Base-by-base conservation (phyloP, 2,888 invertebrate species). In the Drosophila colorata region DNA sequence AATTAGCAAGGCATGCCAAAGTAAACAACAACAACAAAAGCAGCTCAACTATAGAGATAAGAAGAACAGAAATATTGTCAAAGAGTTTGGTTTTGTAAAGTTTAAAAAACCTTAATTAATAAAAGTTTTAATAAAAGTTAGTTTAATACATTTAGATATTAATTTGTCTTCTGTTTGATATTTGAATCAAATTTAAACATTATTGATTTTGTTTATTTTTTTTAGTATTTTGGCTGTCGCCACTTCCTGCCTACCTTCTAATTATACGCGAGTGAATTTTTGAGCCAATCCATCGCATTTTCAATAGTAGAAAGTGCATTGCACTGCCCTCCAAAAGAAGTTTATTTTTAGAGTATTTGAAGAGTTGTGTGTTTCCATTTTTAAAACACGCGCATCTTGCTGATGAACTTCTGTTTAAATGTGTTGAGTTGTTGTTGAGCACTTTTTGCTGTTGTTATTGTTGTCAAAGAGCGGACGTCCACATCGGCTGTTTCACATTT, bases 301-400 rank as follows among this genome's bases (percentile, higher is more conserved):
- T 51, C 47, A 63, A 68, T 55, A 52, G 43, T 38, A 43, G 53
- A 80, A 80, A 87, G 81, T 83, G 78, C 82, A 87, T 49, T 83
- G 87, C 87, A 69, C 82, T 67, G 56, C 41, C 40, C 43, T 60
- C 60, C 48, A 43, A 37, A 41, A 28, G 46, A 31, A 25, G 59
- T 63, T 58, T 75, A 76, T 80, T 78, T 77, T 63, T 74, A 69
- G 64, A 47, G 28, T 56, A 28, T 78, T 63, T 56, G 58, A 79
- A 70, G 72, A 75, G 80, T 72, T 70, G 49, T 51, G 43, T 48
- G 18, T 40, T 41, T 66, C 69, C 86, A 82, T 86, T 86, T 86
- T 74, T 80, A 64, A 64, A 83, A 63, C 47, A 41, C 40, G 38
- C 20, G 20, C 46, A 41, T n/a, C 60, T 61, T n/a, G 23, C 48